Conservation (phyloP, 2,888 invertebrate species). For the Gortyna flavago region DNA sequence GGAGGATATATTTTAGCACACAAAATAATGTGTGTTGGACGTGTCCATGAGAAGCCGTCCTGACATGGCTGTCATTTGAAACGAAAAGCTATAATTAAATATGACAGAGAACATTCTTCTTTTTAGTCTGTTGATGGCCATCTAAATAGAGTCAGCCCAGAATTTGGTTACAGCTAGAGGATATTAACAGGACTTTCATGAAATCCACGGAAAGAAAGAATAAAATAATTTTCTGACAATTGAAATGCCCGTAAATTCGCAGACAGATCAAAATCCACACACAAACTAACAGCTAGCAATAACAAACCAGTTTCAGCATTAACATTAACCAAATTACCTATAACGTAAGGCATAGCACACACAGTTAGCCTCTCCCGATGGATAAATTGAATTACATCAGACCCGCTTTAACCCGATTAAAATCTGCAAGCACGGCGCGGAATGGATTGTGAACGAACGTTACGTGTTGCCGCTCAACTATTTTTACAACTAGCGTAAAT, state of each 20-base stretch:
- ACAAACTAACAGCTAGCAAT: not conserved
- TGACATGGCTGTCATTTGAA: not conserved
- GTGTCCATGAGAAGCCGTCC: not conserved
- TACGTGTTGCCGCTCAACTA: constrained; percentile 66
- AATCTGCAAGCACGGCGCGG: constrained; percentile 74
- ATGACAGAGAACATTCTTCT: not conserved
- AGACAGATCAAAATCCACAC: not conserved
- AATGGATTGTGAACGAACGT: constrained; percentile 69
- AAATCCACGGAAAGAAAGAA: not conserved
- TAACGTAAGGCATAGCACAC: constrained; percentile 66
- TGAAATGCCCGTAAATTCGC: not conserved
- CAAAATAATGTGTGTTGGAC: not conserved
- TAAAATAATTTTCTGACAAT: too few relatives aligned
- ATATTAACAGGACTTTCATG: not conserved
- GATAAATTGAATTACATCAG: constrained; percentile 84
- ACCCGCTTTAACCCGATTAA: constrained; percentile 81
- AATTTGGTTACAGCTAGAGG: not conserved
- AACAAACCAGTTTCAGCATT: constrained; percentile 44
- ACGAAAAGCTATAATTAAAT: not conserved
- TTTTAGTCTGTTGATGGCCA: not conserved
- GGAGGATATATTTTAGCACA: not conserved
- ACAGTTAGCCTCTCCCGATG: constrained; percentile 69
- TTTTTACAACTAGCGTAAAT: constrained; percentile 70
- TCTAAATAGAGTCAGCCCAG: not conserved
- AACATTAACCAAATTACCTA: constrained; percentile 58